Evolutionary conservation across 2,113 vertebrate species (phyloP).

Genomic region (Stigmatopora nigra): DNA sequence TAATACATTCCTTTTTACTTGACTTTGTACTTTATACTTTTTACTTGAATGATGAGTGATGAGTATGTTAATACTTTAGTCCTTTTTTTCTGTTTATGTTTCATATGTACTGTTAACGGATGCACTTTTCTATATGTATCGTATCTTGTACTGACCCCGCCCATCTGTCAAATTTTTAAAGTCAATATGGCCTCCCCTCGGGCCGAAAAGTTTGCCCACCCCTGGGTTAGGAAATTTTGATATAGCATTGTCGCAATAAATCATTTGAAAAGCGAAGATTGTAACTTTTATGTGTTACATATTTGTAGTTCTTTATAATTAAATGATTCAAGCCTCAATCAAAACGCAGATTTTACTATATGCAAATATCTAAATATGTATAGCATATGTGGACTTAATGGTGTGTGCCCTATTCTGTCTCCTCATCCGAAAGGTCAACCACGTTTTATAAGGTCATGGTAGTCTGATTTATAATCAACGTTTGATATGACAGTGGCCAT

Average conservation of each 20-base stretch:
- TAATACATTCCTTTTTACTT: no score
- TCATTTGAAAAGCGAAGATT: background rate
- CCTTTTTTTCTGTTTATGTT: no score
- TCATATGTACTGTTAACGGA: no score
- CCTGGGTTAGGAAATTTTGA: constrained; percentile 2
- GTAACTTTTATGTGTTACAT: background rate
- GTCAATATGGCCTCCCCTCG: no score
- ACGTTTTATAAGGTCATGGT: constrained; percentile 58
- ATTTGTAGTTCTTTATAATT: background rate
- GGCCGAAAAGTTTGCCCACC: no score
- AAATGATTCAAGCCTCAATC: constrained; percentile 18
- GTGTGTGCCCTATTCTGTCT: constrained; percentile 49
- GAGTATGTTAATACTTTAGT: no score
- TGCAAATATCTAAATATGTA: constrained; percentile 45
- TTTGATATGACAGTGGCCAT: constrained; percentile 35
- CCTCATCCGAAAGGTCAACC: constrained; percentile 55
- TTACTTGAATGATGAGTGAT: no score
- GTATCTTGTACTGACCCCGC: no score
- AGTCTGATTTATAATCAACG: constrained; percentile 50
- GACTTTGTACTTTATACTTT: no score
- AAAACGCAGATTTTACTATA: constrained; percentile 9
- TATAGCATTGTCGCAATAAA: background rate
- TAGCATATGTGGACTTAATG: constrained; percentile 54
- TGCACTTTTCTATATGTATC: no score
- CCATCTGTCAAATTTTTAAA: no score